Evolutionary conservation across 2,113 vertebrate species (phyloP).

Genomic region (Rhizomys pruinosus): DNA sequence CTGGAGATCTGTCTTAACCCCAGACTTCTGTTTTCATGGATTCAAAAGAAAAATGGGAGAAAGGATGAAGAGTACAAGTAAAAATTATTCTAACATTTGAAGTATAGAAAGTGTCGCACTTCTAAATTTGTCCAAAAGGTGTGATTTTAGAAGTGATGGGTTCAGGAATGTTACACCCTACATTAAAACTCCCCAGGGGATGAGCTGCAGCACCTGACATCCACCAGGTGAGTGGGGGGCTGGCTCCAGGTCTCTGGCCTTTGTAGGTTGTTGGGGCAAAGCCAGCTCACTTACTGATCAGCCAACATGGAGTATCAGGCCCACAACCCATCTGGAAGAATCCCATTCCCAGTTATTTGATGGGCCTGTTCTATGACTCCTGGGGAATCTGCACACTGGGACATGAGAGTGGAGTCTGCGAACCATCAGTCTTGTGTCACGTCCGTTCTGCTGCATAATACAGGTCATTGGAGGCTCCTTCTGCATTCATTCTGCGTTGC

Average conservation of each 20-base stretch:
- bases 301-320: too few species aligned
- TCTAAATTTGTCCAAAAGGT: neutral
- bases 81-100: neutral
- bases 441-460: neutral
- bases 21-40: neutral
- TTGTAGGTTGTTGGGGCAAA: too few species aligned
- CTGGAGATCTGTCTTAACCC: neutral
- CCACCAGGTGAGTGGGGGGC: too few species aligned
- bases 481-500: neutral
- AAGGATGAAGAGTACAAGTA: neutral
- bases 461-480: neutral
- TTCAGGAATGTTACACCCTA: too few species aligned
- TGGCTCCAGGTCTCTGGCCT: too few species aligned
- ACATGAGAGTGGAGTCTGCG: rapidly evolving
- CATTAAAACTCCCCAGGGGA: too few species aligned
- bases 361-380: neutral
- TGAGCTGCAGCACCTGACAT: too few species aligned
- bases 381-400: rapidly evolving
- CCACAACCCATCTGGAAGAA: neutral
- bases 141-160: too few species aligned
- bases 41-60: neutral
- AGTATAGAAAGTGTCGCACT: neutral
- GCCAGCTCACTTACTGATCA: too few species aligned
- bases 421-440: too few species aligned
- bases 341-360: rapidly evolving